Conservation (phyloP, 1,140 invertebrate species). For the Amphibalanus amphitrite region DNA sequence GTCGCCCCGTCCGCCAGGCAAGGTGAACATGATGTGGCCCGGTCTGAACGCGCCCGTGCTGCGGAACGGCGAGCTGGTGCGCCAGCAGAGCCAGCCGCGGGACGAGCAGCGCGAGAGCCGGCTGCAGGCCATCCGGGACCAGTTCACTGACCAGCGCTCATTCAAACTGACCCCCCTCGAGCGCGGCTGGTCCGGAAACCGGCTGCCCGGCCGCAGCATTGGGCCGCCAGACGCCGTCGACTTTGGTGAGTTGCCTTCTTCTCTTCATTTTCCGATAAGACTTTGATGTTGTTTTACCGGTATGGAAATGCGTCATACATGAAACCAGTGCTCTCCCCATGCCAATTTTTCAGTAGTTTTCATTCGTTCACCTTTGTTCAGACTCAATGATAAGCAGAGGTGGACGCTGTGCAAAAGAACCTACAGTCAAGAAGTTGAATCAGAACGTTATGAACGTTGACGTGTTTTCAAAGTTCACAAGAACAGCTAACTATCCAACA, state of each 20-base stretch:
- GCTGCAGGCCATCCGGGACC: conserved; percentile 49
- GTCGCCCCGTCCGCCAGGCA: conserved; percentile 29
- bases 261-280: too few species aligned
- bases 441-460: too few species aligned
- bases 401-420: too few species aligned
- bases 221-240: conserved; percentile 70
- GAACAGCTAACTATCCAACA: too few species aligned
- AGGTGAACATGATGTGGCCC: conserved; percentile 72
- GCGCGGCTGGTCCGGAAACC: conserved; percentile 70
- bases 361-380: too few species aligned
- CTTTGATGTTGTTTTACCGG: too few species aligned
- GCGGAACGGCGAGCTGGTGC: conserved; percentile 39
- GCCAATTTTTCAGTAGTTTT: too few species aligned
- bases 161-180: conserved; percentile 55
- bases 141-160: conserved; percentile 39
- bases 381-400: too few species aligned
- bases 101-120: conserved; percentile 51
- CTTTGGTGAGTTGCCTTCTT: conserved; percentile 34
- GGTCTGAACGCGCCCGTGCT: conserved; percentile 71
- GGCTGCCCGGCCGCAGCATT: conserved; percentile 61
- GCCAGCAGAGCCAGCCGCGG: conserved; percentile 46
- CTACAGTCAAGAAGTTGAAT: too few species aligned
- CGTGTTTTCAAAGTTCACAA: too few species aligned
- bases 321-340: too few species aligned
- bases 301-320: too few species aligned